These are phyloP conservation scores for Callipepla californica DNA, from an alignment of 2,113 vertebrate genomes.

Conservation along the genomic window DNA sequence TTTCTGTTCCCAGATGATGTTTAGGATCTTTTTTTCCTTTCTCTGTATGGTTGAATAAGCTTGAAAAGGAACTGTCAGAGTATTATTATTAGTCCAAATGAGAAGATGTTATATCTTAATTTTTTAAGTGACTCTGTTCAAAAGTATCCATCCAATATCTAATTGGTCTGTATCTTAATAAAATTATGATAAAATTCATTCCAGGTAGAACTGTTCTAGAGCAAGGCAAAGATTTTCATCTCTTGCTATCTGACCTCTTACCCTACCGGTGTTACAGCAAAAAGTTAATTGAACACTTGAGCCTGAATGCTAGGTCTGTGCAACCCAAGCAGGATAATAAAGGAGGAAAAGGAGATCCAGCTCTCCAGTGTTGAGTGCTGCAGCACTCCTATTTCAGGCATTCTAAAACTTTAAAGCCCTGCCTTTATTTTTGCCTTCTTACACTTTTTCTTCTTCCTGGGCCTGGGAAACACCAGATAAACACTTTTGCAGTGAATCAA, in stretches of 20 bases:
- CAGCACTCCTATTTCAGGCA: not conserved
- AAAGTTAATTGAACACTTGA: not conserved
- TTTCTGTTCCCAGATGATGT: not conserved
- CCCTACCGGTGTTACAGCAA: not conserved
- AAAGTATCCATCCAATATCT: not conserved
- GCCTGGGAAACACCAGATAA: not conserved
- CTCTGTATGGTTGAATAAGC: not conserved
- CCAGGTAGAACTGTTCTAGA: not conserved
- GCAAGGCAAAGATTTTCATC: not conserved
- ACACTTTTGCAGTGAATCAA: not conserved
- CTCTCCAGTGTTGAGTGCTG: not conserved
- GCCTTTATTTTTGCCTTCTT: not conserved
- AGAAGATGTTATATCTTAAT: not conserved
- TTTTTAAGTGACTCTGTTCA: not conserved
- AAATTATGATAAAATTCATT: not conserved
- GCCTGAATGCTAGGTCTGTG: not conserved
- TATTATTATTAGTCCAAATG: not conserved
- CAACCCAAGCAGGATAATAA: not conserved
- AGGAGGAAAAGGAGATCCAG: not conserved
- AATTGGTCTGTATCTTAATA: not conserved
- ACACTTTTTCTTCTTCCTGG: not conserved
- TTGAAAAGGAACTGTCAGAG: not conserved
- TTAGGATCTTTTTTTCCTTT: not conserved
- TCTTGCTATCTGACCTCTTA: not conserved
- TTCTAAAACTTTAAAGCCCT: not conserved